phyloP scores from a whole-genome alignment of 2,888 invertebrate species.

The Eustalomyia histrio region DNA sequence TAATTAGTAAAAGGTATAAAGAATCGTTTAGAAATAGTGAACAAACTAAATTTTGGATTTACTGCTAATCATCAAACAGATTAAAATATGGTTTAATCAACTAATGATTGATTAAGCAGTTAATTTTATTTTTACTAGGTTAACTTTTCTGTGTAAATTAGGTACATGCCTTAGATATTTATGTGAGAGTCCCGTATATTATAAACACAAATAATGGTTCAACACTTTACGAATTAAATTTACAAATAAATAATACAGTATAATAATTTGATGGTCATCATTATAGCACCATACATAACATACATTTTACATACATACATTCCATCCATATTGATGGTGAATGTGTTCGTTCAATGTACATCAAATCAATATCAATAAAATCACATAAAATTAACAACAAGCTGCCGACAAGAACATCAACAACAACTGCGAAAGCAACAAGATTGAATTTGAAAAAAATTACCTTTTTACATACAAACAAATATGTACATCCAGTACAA shows the following conservation, averaged over 20 bases:
- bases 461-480: constrained; percentile 22
- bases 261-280: constrained; percentile 11
- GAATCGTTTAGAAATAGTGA: no score
- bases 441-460: constrained; percentile 30
- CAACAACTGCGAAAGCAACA: constrained; percentile 7
- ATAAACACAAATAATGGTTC: neutral
- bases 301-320: neutral
- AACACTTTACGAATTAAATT: neutral
- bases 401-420: constrained; percentile 36
- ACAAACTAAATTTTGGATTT: no score
- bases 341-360: constrained; percentile 14
- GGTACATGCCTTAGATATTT: no score
- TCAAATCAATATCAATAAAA: constrained; percentile 50
- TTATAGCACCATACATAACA: neutral
- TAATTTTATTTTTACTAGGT: no score
- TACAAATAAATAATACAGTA: neutral
- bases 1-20: no score
- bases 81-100: no score
- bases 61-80: no score
- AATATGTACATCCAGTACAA: constrained; percentile 16
- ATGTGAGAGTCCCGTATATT: no score
- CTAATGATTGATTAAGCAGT: no score
- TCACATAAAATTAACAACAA: constrained; percentile 52
- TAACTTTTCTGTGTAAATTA: no score
- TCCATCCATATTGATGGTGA: neutral